Evolutionary conservation across 2,797 vertebrate genomes (phyloP), one percentile per base, ranked within the genome.

Genomic region (Tarsius wallacei): DNA sequence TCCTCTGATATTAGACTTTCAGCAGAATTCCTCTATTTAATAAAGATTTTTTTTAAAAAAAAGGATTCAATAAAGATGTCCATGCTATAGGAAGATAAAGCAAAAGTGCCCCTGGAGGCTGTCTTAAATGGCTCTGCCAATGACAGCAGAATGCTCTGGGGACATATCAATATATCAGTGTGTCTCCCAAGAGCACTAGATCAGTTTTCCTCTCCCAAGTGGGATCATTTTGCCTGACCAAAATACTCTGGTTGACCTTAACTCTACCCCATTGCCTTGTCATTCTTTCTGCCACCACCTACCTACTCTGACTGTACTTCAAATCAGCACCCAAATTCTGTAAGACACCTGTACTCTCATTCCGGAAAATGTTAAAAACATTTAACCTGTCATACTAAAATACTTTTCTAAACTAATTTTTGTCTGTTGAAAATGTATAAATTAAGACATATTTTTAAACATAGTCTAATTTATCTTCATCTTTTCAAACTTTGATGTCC

Each of bases 21-120:
- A 57, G 4, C 47, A 90, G 49, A 59, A 77, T 90, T 90, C 49
- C 59, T 81, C 24, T 63, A 90, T 71, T 96, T 91, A 94, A 90
- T 86, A 90, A 82, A 77, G 57, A 59, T 64, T 16, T 42, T 42
- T 42, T 42, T 42, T 11, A 82, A 93, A 64, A 73, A 71, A 70
- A 19, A 26, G 22, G 17, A 68, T 68, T 76, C 16, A 33, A n/a
- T 68, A 76, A 92, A 64, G 71, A 31, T 55, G 63, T 28, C n/a
- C 24, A 26, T 71, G 55, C 16, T 28, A 14, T n/a, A 66, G 24
- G 16, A 81, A 84, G 57, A 84, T 83, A 66, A 77, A 90, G 4
- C 47, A 63, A 55, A 59, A 63, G 4, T 77, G 24, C 8, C 64
- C 77, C 28, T 61, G 53, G 51, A 87, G 81, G 9, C 26, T 91